Base-by-base conservation (phyloP, 2,797 vertebrate species). In the Adelosebastes latens region DNA sequence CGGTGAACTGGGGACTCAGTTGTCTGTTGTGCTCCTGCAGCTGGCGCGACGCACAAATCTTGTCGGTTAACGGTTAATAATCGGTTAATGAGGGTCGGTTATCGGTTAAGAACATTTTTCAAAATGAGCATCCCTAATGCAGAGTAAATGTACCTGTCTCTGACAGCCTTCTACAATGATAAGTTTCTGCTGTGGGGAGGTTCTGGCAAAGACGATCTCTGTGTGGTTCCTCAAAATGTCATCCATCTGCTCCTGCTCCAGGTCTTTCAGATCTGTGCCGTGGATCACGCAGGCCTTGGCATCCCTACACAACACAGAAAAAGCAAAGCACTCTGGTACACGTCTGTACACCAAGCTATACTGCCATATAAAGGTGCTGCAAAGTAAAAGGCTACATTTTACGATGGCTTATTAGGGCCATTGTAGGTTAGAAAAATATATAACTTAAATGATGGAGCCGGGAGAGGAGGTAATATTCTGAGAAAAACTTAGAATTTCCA, bases 241-340 rank as follows among this genome's bases (percentile, higher is more conserved):
- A 0, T 98, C 97, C 25, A 98, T 97, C 84, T 97, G 97, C 0
- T 97, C 97, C 0, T 96, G 89, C 27, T 69, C 64, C 79, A 98
- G 95, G 73, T 98, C 97, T 88, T 98, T 98, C 81, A 98, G 93
- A 82, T 98, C 97, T 0, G 97, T 96, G 16, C 97, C 97, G 0
- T 98, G 97, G 91, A 98, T 97, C 82, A 98, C 97, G 52, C 97
- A 98, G 66, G 97, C 97, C 84, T 98, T 98, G 76, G 97, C 97
- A 1, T 98, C 97, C 83, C 97, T 98, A 76, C 42, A 72, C 32
- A 70, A 16, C 63, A n/a, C 22, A 59, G 6, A 68, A 22, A 25
- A 5, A 36, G 12, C 8, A 58, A 20, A 62, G 42, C 25, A 20
- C 13, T 61, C 8, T 14, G 56, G 22, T 32, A 42, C 13, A 46